Evolutionary conservation across 2,113 vertebrate genomes (phyloP).

Genomic region (Hippoglossus stenolepis): DNA sequence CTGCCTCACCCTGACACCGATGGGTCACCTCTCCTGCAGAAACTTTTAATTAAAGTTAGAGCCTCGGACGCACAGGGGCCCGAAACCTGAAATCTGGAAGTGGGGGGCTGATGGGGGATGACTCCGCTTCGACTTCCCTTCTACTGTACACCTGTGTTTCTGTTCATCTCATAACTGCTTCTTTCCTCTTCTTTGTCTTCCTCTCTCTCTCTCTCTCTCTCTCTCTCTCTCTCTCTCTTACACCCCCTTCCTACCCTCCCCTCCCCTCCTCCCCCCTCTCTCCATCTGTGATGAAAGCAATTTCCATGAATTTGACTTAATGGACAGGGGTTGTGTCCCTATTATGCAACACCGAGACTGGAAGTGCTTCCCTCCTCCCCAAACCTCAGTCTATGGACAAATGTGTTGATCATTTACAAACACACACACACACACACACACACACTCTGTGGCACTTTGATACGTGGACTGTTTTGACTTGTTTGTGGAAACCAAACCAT

Average conservation of each 20-base stretch:
- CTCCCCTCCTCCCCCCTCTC: neutral
- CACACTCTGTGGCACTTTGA: constrained; percentile 17
- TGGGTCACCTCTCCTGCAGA: constrained; percentile 60
- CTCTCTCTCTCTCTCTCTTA: neutral
- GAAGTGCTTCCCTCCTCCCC: constrained; percentile 44
- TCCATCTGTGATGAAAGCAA: constrained; percentile 49
- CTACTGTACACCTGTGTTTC: constrained; percentile 9
- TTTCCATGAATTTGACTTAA: constrained; percentile 79
- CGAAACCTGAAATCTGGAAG: constrained; percentile 23
- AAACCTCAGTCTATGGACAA: constrained; percentile 23
- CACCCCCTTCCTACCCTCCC: neutral
- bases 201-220: too few species aligned
- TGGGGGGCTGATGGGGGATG: constrained; percentile 1
- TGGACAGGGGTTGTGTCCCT: constrained; percentile 77
- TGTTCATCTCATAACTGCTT: constrained; percentile 36
- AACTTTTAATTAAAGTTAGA: constrained; percentile 77
- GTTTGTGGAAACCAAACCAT: constrained; percentile 55
- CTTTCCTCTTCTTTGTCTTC: neutral
- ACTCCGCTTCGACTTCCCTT: neutral
- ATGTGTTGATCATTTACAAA: constrained; percentile 37
- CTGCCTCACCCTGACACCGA: constrained; percentile 43
- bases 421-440: constrained; percentile 2
- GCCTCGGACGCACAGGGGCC: constrained; percentile 21
- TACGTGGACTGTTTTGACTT: constrained; percentile 44
- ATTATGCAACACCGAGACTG: constrained; percentile 66